phyloP scores from a whole-genome alignment of 2,113 vertebrate species.

The Sminthopsis crassicaudata region DNA sequence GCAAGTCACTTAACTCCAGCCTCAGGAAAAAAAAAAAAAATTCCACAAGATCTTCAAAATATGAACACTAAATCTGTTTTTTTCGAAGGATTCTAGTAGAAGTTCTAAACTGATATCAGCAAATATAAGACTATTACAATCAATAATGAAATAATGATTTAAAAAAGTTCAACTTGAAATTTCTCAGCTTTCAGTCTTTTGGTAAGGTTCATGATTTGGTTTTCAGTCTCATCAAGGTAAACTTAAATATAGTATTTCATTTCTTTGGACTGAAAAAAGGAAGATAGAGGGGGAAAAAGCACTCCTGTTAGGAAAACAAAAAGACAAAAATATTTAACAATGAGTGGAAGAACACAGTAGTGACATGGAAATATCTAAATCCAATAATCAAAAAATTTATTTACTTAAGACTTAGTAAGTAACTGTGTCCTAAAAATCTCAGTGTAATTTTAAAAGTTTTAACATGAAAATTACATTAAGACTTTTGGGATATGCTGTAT shows the following conservation, averaged over 20 bases:
- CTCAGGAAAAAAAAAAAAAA: not conserved
- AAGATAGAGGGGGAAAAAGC: conserved; percentile 22
- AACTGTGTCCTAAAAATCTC: not conserved
- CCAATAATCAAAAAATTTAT: not conserved
- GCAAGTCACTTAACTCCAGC: too few species aligned
- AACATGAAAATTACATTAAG: not conserved
- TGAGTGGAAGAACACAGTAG: conserved; percentile 8
- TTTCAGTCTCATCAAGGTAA: conserved; percentile 45
- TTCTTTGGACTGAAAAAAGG: conserved; percentile 48
- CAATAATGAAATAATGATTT: not conserved
- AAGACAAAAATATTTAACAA: conserved; percentile 4
- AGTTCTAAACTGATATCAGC: conserved; percentile 37
- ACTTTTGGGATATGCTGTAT: not conserved
- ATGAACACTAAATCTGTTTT: conserved; percentile 26
- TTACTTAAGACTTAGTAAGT: not conserved
- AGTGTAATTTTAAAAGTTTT: not conserved
- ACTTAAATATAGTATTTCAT: conserved; percentile 42
- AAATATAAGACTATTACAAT: not conserved
- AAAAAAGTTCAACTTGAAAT: conserved; percentile 26
- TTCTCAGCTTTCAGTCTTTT: conserved; percentile 59
- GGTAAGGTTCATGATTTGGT: not conserved
- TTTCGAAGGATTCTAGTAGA: conserved; percentile 58
- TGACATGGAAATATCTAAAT: conserved; percentile 30
- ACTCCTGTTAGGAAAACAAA: conserved; percentile 43
- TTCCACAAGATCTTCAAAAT: conserved; percentile 47